These are phyloP conservation scores for Stomatorhinus walkeri DNA, from an alignment of 2,797 vertebrate species.

Conservation along the genomic window DNA sequence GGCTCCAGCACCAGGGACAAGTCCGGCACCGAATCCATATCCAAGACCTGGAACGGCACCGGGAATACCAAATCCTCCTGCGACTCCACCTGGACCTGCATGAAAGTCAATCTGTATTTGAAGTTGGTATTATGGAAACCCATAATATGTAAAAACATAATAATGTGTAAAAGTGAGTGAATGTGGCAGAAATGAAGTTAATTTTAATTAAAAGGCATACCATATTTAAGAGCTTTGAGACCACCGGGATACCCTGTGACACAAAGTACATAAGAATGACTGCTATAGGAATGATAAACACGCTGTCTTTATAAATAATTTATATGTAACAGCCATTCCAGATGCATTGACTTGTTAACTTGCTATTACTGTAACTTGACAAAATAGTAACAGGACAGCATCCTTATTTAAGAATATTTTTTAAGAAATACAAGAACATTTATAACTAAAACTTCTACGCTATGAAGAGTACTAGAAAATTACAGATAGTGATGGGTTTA, in stretches of 20 bases:
- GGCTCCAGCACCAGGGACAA: conserved; percentile 35
- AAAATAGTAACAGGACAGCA: background rate
- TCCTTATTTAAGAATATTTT: background rate
- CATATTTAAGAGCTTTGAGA: conserved; percentile 46
- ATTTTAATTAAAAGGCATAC: conserved; percentile 23
- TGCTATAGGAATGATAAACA: background rate
- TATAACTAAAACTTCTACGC: background rate
- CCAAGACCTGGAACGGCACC: conserved; percentile 36
- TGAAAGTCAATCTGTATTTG: background rate
- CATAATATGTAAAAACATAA: too few species aligned
- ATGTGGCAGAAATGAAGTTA: background rate
- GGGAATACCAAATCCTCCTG: conserved; percentile 25
- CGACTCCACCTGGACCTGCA: conserved; percentile 39
- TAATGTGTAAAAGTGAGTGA: background rate
- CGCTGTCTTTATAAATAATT: conserved; percentile 18
- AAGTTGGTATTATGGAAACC: background rate
- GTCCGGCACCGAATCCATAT: background rate
- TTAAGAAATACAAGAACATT: background rate
- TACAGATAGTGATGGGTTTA: background rate
- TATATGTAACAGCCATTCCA: conserved; percentile 16
- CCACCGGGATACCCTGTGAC: conserved; percentile 43
- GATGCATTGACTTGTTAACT: background rate
- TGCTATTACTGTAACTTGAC: background rate
- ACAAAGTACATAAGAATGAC: conserved; percentile 14
- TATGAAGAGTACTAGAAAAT: background rate